Base-by-base conservation (phyloP, 1,140 invertebrate genomes). In the Drosophila quadrilineata region DNA sequence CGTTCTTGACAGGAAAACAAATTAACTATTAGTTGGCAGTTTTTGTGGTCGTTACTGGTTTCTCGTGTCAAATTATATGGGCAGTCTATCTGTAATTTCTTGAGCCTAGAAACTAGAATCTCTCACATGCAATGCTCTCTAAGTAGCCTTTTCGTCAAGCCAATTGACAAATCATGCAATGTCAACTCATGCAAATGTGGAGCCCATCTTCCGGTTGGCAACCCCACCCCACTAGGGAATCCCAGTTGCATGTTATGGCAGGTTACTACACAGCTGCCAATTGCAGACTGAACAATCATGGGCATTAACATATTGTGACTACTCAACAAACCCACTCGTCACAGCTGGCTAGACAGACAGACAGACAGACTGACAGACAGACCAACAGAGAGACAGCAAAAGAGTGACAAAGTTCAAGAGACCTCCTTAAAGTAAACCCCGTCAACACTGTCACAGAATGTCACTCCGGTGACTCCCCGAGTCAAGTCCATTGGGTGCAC, bases 101-200 rank as follows among this genome's bases (percentile, higher is more conserved):
- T 26, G 21, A 26, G 10, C 3, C 17, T 9, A n/a, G 4, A 19
- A 22, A n/a, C 5, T 6, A 14, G 3, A 31, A 33, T 4, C 8
- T 19, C 9, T 5, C 3, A 12, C 26, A 58, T 35, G 22, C 31
- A 12, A 66, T n/a, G n/a, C n/a, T 28, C 24, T 36, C 5, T 10
- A 53, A 41, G 17, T 41, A 26, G 43, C 4, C 22, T 41, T 41
- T 6, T 35, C 14, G 36, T 43, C 29, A 8, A 26, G 16, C 12
- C 22, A 17, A 35, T 31, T 41, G 10, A 14, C 2, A 17, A 12
- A 28, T 3, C 62, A 65, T 54, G 56, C 63, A 24, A 33, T 50
- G 56, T 38, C 35, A 52, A 56, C 28, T 22, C 24, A n/a, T n/a
- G n/a, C n/a, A n/a, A n/a, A n/a, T n/a, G n/a, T n/a, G n/a, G n/a